phyloP scores from a whole-genome alignment of 2,888 invertebrate species.

The Plutella xylostella region DNA sequence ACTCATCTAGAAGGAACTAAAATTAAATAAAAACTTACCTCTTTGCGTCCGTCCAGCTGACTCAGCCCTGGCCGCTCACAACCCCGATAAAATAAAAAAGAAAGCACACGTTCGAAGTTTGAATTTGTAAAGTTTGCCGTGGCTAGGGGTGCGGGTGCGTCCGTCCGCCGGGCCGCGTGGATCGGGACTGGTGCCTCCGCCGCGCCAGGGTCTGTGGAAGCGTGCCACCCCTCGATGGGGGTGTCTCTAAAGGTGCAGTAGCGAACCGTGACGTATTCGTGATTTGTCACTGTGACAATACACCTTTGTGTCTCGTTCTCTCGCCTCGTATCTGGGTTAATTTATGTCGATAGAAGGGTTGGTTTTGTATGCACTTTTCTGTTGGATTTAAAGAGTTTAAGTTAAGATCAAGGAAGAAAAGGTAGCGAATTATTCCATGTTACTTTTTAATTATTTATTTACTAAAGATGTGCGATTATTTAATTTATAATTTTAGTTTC shows the following conservation, averaged over 20 bases:
- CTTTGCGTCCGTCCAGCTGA: constrained; percentile 49
- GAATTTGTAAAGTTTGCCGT: constrained; percentile 6
- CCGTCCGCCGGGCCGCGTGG: constrained; percentile 51
- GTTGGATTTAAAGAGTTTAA: no score
- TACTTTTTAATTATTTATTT: no score
- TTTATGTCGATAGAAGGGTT: no score
- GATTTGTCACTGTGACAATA: constrained; percentile 3
- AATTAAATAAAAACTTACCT: constrained; percentile 46
- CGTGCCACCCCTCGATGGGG: constrained; percentile 27
- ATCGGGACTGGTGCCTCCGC: constrained; percentile 43
- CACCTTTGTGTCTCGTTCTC: neutral
- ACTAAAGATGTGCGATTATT: no score
- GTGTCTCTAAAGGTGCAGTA: constrained; percentile 3
- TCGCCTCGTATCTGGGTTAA: no score
- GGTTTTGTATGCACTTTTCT: no score
- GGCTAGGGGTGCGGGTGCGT: constrained; percentile 53
- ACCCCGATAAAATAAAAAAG: neutral
- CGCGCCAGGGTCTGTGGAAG: constrained; percentile 43
- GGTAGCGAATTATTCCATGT: no score
- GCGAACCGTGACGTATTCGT: neutral
- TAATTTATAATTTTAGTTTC: no score
- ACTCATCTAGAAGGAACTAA: no score
- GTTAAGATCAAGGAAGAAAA: no score
- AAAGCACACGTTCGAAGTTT: constrained; percentile 8
- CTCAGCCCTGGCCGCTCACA: constrained; percentile 36